Conservation (phyloP, 2,888 invertebrate genomes). For the Mactromeris polynyma region DNA sequence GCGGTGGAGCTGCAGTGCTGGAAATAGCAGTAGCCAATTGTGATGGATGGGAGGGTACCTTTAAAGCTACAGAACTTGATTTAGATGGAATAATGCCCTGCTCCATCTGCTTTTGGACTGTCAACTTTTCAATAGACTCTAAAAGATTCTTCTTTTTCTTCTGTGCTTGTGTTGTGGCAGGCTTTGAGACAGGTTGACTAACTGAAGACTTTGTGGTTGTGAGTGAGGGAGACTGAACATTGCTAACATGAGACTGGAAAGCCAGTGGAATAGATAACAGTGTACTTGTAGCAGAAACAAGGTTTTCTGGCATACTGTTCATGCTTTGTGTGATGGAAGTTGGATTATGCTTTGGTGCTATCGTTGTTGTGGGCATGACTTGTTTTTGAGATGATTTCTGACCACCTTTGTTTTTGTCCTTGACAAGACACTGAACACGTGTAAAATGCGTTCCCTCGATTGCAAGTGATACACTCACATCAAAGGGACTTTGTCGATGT, state of each 20-base stretch:
- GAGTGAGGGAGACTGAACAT: not conserved
- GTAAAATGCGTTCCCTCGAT: slow-evolving; percentile 78
- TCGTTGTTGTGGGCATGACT: not conserved
- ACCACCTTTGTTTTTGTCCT: slow-evolving; percentile 65
- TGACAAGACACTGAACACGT: slow-evolving; percentile 73
- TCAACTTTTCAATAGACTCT: slow-evolving; percentile 63
- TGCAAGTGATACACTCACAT: slow-evolving; percentile 74
- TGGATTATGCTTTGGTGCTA: not conserved
- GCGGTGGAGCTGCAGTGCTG: slow-evolving; percentile 47
- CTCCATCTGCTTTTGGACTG: slow-evolving; percentile 56
- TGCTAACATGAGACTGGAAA: not conserved
- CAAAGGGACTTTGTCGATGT: slow-evolving; percentile 64
- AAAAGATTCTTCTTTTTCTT: slow-evolving; percentile 63
- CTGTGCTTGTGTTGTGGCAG: slow-evolving; percentile 24
- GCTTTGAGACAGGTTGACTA: slow-evolving; percentile 15
- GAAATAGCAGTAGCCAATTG: slow-evolving; percentile 1
- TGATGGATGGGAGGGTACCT: slow-evolving; percentile 33
- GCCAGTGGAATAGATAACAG: not conserved
- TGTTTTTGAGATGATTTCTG: slow-evolving; percentile 29
- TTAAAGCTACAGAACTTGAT: not conserved
- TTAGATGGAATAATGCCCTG: slow-evolving; percentile 34
- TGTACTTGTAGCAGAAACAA: not conserved
- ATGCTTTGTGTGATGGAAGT: not conserved
- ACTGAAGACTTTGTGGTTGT: not conserved
- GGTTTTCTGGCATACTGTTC: not conserved